phyloP scores from a whole-genome alignment of 2,888 invertebrate species.

The Seira sanloemensis region DNA sequence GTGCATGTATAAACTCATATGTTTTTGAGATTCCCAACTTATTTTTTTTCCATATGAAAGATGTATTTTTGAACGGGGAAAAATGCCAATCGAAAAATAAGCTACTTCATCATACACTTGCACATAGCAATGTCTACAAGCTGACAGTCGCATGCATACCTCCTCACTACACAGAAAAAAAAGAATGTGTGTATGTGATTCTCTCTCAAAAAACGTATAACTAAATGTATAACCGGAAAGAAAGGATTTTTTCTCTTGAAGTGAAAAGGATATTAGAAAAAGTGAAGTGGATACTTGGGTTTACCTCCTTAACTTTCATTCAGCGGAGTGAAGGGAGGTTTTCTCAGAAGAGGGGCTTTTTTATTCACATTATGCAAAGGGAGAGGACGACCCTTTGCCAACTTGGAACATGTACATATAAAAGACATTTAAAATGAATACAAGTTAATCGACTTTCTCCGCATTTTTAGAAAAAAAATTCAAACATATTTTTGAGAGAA shows the following conservation, averaged over 20 bases:
- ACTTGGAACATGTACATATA: too few relatives aligned
- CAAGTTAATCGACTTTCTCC: not conserved
- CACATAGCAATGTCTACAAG: constrained; percentile 29
- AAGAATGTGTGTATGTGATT: too few relatives aligned
- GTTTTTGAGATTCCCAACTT: constrained; percentile 43
- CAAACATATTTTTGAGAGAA: not conserved
- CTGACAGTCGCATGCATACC: constrained; percentile 22
- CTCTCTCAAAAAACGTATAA: too few relatives aligned
- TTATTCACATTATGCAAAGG: not conserved
- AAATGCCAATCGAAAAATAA: constrained; percentile 44
- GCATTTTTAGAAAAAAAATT: not conserved
- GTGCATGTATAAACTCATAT: constrained; percentile 34
- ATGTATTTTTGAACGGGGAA: constrained; percentile 36
- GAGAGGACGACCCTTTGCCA: too few relatives aligned
- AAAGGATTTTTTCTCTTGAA: too few relatives aligned
- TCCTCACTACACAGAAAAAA: too few relatives aligned
- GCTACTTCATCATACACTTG: constrained; percentile 26
- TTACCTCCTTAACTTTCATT: not conserved
- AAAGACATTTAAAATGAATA: not conserved
- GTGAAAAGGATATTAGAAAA: not conserved
- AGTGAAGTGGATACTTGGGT: not conserved
- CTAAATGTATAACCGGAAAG: too few relatives aligned
- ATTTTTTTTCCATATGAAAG: constrained; percentile 30
- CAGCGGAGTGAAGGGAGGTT: not conserved
- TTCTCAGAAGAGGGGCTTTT: too few relatives aligned